phyloP scores from a whole-genome alignment of 2,797 vertebrate genomes.

The Gymnothorax javanicus region DNA sequence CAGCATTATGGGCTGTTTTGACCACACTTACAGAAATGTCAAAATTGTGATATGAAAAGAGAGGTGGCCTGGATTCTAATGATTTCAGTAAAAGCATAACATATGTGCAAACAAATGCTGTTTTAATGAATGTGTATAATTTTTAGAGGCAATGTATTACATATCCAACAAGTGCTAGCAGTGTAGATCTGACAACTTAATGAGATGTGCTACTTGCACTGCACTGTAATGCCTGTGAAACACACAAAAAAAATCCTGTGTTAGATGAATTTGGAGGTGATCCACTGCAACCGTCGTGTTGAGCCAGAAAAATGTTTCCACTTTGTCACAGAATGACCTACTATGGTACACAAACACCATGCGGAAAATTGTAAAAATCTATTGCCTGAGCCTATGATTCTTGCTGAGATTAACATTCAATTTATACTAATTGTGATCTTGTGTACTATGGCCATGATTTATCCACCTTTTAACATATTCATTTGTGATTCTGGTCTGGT shows the following conservation, averaged over 20 bases:
- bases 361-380: not conserved
- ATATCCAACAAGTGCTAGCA: not conserved
- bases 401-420: not conserved
- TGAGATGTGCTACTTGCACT: not conserved
- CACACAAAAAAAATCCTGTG: not conserved
- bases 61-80: not conserved
- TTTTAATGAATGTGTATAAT: not conserved
- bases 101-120: not conserved
- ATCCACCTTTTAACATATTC: not conserved
- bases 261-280: too few relatives aligned
- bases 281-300: too few relatives aligned
- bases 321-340: too few relatives aligned
- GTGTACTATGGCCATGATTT: not conserved
- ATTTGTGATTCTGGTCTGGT: not conserved
- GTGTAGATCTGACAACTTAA: not conserved
- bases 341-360: not conserved
- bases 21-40: not conserved
- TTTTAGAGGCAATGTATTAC: not conserved
- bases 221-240: not conserved
- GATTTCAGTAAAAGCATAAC: not conserved
- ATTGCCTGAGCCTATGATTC: not conserved
- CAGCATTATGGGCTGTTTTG: constrained; percentile 2
- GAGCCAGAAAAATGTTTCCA: too few relatives aligned
- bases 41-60: not conserved
- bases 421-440: not conserved